phyloP scores from a whole-genome alignment of 2,888 invertebrate genomes.

The Polydrusus cervinus region DNA sequence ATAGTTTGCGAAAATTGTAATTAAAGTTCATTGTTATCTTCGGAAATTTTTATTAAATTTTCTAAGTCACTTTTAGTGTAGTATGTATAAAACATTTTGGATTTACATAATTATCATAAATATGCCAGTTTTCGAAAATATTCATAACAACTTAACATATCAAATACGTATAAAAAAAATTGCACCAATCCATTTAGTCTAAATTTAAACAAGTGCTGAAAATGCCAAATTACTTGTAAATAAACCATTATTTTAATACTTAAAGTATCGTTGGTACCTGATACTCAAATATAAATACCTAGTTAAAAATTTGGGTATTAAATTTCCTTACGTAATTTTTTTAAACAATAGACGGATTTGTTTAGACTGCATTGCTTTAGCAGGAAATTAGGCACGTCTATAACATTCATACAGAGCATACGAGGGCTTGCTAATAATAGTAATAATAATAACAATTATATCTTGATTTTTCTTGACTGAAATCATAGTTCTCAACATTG shows the following conservation, averaged over 20 bases:
- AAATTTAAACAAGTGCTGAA: background rate
- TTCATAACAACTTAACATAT: no score
- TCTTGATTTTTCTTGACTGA: no score
- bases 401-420: background rate
- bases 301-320: background rate
- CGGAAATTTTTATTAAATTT: background rate
- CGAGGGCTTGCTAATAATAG: background rate
- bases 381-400: conserved; percentile 1
- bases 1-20: no score
- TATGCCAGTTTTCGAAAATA: background rate
- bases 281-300: background rate
- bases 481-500: no score
- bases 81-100: no score
- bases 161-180: background rate
- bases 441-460: no score
- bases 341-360: conserved; percentile 12
- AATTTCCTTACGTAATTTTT: background rate
- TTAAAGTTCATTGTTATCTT: no score
- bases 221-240: background rate
- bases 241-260: background rate
- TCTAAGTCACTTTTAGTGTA: background rate
- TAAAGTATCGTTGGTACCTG: background rate
- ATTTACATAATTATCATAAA: no score
- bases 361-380: background rate
- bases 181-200: background rate